Base-by-base conservation (phyloP, 2,888 invertebrate genomes). In the Drosophila testacea region DNA sequence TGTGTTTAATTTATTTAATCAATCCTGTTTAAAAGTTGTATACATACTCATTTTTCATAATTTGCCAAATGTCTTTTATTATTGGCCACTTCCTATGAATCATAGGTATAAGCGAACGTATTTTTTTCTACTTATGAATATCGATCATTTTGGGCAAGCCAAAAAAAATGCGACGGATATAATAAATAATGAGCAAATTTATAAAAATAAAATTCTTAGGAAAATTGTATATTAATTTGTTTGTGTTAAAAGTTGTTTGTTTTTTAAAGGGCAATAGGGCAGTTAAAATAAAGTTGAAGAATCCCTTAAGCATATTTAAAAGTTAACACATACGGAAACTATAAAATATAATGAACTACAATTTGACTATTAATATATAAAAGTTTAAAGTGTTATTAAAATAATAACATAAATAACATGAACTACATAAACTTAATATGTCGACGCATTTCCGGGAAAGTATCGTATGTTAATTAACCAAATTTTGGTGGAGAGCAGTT, bases 101-200 rank as follows among this genome's bases (percentile, higher is more conserved):
- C 83, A 79, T 52, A 4, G n/a, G 10, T 5, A 7, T 10, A 6
- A 39, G 56, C 41, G 11, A 16, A n/a, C 13, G 28, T 28, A n/a
- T 30, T 42, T 38, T 27, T 7, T 30, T 63, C 38, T 5, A 4
- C 6, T 27, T 4, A 27, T 28, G 6, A 47, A 50, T 51, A 79
- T 79, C 79, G 71, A 78, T 74, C 62, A 81, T 57, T 62, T 57
- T 5, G 42, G 73, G 27, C 70, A 63, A 46, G 30, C 48, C 27
- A 27, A 39, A 6, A n/a, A 57, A 34, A 55, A 42, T 60, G 47
- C 13, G 39, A 6, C 38, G 41, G 46, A 42, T 50, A 36, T 50
- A 59, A 52, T 54, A 46, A 73, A 63, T 50, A 6, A 22, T 44
- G n/a, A 28, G 32, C 10, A 34, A 39, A 46, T 46, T 34, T 28